Percentiles rank a stretch among this genome's conserved stretches.
These are phyloP conservation scores for Hirtodrosophila histrioides DNA, from an alignment of 2,888 invertebrate species.

Conservation along the genomic window DNA sequence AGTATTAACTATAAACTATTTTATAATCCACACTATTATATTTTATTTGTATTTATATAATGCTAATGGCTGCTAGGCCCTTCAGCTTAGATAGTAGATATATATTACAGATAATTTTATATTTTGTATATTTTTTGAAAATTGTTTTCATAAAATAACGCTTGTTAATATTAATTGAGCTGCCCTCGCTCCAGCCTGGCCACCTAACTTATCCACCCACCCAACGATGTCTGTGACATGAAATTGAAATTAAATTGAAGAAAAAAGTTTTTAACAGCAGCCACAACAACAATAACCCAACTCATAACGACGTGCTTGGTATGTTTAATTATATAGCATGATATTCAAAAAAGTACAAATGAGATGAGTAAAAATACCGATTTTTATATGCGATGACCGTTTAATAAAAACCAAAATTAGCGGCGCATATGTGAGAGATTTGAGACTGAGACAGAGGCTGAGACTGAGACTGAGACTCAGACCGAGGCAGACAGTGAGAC, in stretches of 20 bases:
- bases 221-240: conserved; percentile 67
- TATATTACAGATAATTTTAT: too few relatives aligned
- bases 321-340: conserved; percentile 78
- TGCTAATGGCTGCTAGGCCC: too few relatives aligned
- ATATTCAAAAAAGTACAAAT: conserved; percentile 68
- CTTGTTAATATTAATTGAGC: conserved; percentile 1
- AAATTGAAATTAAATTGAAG: conserved; percentile 76
- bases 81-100: too few relatives aligned
- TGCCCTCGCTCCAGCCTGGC: conserved; percentile 10
- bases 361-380: conserved; percentile 68
- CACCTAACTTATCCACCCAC: conserved; percentile 44
- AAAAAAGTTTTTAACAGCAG: conserved; percentile 48
- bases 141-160: neutral
- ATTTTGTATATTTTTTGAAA: too few relatives aligned
- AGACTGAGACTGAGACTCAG: conserved; percentile 3
- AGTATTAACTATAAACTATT: too few relatives aligned
- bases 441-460: neutral
- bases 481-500: conserved; percentile 67
- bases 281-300: conserved; percentile 35
- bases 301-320: conserved; percentile 69
- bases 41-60: too few relatives aligned
- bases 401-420: conserved; percentile 76
- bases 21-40: too few relatives aligned
- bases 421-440: conserved; percentile 63
- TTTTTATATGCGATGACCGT: conserved; percentile 68